phyloP scores from a whole-genome alignment of 2,888 invertebrate genomes.

The Hydroisotoma schaefferi region DNA sequence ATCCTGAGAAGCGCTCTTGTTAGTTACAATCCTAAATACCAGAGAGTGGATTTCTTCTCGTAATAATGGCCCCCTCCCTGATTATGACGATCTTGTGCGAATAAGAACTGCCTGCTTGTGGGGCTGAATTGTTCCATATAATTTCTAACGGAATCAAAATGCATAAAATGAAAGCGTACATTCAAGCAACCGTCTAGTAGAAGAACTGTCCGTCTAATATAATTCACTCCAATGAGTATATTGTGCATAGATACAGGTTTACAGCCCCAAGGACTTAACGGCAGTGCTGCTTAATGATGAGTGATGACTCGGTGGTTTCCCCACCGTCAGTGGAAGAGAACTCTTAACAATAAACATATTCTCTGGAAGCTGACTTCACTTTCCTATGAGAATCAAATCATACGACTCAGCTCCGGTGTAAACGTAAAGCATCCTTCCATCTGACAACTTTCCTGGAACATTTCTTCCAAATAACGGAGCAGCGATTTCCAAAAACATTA shows the following conservation, averaged over 20 bases:
- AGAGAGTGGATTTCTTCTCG: no score
- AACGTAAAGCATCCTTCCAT: constrained; percentile 1
- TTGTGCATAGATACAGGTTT: no score
- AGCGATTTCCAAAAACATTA: no score
- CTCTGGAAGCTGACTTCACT: neutral
- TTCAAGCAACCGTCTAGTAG: neutral
- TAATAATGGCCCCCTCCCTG: no score
- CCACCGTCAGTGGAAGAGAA: neutral
- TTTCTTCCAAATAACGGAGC: neutral
- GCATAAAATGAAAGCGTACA: no score
- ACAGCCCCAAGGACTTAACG: no score
- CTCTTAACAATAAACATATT: constrained; percentile 7
- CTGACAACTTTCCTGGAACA: neutral
- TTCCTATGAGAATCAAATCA: neutral
- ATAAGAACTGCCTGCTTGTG: no score
- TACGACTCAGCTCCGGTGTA: neutral
- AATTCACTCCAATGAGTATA: neutral
- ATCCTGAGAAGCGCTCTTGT: no score
- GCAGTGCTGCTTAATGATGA: constrained; percentile 28
- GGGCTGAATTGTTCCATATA: no score
- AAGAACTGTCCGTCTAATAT: neutral
- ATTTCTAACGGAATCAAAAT: no score
- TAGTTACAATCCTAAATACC: no score
- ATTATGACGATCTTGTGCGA: no score
- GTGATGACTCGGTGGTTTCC: constrained; percentile 22